Evolutionary conservation across 92 coral and sea anemone genomes (phyloP), one percentile per base, ranked within the genome.

Genomic region (Siderastrea radians): DNA sequence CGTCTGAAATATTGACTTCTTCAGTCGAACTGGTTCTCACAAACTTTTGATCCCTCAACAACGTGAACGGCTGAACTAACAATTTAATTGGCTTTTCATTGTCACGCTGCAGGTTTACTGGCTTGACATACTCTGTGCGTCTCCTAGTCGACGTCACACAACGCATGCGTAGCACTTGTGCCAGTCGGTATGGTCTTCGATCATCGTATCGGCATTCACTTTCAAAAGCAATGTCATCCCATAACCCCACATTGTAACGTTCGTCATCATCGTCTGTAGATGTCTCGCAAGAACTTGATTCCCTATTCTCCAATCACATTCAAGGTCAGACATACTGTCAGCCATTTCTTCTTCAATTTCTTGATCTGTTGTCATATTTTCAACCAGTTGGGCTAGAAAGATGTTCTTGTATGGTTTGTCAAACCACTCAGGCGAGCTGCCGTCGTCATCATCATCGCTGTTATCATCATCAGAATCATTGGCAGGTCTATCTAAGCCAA

Each of bases 381-480:
- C 43, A 66, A 66, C 6, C 6, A 44, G 72, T 66, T 44, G 46
- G 72, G 46, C 46, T 17, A 66, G 1, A 26, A 1, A 17, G 72
- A 66, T 49, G 59, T 77, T 64, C 68, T 77, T 77, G 82, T 77
- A 77, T 44, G 82, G 82, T 11, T 44, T 77, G 26, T 44, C 68
- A 77, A 77, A 77, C 82, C 64, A 77, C 82, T 77, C 68, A 44
- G 82, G 82, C 46, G 43, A 77, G 46, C 46, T 44, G 26, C 68
- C 68, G 13, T 38, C 19, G 6, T 77, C 82, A 64, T 77, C 68
- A 59, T 77, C 68, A 45, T 55, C 82, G 45, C 59, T 44, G 82
- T n/a, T 10, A 77, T 53, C 65, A 16, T n/a, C 82, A 77, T 77
- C 82, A 77, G 68, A 53, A 3, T 13, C 65, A 52, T 59, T 64